A percentile compares a stretch with the other conserved stretches of the same genome.
Evolutionary conservation across 2,888 invertebrate genomes (phyloP).

Genomic region (Lycocerus yunnanus): DNA sequence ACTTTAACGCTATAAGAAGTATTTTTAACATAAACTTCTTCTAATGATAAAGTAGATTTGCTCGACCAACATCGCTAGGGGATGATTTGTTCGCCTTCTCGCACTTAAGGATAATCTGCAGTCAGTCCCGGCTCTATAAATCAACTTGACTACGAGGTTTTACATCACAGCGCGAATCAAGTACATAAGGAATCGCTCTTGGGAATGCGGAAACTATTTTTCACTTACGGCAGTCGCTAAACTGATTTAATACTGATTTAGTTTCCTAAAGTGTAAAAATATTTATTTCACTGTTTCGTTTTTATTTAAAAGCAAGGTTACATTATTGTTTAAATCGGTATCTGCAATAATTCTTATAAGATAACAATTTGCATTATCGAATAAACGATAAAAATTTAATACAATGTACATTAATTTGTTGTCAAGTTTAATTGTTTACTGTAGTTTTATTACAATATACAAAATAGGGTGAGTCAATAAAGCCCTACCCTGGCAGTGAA

Average conservation of each 20-base stretch:
- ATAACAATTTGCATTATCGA: neutral
- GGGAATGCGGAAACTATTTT: slow-evolving; percentile 45
- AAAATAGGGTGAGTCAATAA: slow-evolving; percentile 27
- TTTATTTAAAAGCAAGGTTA: neutral
- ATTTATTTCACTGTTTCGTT: neutral
- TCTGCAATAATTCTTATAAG: neutral
- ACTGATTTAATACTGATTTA: slow-evolving; percentile 34
- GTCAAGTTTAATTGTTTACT: neutral
- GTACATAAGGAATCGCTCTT: slow-evolving; percentile 46
- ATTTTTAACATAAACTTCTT: slow-evolving; percentile 23
- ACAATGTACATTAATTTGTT: neutral
- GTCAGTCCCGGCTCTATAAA: slow-evolving; percentile 46
- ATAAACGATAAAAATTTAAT: neutral
- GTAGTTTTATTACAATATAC: slow-evolving; percentile 10
- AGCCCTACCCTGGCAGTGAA: slow-evolving; percentile 46
- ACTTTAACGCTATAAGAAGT: neutral
- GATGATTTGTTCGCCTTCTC: slow-evolving; percentile 44
- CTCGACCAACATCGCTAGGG: slow-evolving; percentile 28
- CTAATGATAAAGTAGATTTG: slow-evolving; percentile 32
- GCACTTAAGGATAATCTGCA: slow-evolving; percentile 46
- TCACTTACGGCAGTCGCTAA: slow-evolving; percentile 37
- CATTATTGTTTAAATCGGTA: neutral
- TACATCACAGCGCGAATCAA: slow-evolving; percentile 41
- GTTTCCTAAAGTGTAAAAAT: neutral
- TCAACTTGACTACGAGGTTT: slow-evolving; percentile 41